Base-by-base conservation (phyloP, 1,140 invertebrate genomes). In the Procambarus virginalis region DNA sequence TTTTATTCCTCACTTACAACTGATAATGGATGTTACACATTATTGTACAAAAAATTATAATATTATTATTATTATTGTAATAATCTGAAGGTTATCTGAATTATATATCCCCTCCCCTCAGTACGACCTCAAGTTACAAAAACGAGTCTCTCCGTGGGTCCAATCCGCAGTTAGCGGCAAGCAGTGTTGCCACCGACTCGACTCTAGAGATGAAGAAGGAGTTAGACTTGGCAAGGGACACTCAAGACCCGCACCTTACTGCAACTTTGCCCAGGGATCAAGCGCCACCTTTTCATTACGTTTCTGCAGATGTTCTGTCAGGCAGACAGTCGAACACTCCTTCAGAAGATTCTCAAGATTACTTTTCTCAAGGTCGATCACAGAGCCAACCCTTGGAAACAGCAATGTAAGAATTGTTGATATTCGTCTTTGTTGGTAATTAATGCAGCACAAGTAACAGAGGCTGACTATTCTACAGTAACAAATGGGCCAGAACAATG, bases 331-430 rank as follows among this genome's bases (percentile, higher is more conserved):
- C 84, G 22, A n/a, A 20, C 12, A 64, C 80, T n/a, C 48, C 51
- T 2, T 70, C 83, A 0, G 76, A 81, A 73, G 83, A 83, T 2
- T 86, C 68, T 20, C 9, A 17, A 12, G 79, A 86, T 51, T 70
- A 76, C 10, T 83, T 84, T 34, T 89, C 82, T 49, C 75, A 48
- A 49, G 90, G 80, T 22, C 77, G 64, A 64, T 91, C 90, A 2
- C 90, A 87, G 14, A 91, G 90, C 84, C 90, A 91, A 68, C 90
- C 90, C 6, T 70, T 91, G 22, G 90, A 91, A 70, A 91, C 90
- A 12, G 90, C 90, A 6, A 91, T 91, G 90, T 91, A 77, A 87
- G 34, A 51, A n/a, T 46, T 78, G 9, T 5, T 34, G 22, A 55
- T 1, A 55, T 12, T 12, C 6, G 51, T 55, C 51, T 55, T 55